Conservation (phyloP, 1,140 invertebrate species). For the Gonioctena quinquepunctata region DNA sequence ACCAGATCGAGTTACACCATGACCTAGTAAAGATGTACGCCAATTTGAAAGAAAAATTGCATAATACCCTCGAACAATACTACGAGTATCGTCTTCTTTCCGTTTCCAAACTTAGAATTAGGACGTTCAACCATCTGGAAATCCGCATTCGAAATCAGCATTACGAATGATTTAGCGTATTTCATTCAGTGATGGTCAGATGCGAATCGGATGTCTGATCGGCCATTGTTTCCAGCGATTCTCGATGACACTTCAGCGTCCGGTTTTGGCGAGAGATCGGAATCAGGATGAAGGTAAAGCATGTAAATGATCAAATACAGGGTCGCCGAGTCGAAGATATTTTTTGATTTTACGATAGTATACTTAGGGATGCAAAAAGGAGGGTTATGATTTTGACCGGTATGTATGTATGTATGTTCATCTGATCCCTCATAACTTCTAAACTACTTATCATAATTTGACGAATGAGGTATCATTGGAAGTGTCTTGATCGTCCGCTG, state of each 20-base stretch:
- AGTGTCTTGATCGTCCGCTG: no score
- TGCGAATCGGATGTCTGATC: slow-evolving; percentile 22
- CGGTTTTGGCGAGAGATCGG: neutral
- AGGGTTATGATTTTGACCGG: no score
- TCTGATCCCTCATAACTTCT: no score
- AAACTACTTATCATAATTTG: no score
- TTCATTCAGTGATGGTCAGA: slow-evolving; percentile 10
- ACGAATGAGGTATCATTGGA: no score
- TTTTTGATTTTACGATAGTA: no score
- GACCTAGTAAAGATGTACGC: slow-evolving; percentile 1
- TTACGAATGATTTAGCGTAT: neutral
- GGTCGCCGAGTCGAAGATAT: no score
- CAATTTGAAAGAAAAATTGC: slow-evolving; percentile 2
- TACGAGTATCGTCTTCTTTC: slow-evolving; percentile 14
- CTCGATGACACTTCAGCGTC: slow-evolving; percentile 9
- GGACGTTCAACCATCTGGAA: slow-evolving; percentile 11
- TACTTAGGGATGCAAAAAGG: no score
- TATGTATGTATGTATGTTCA: no score
- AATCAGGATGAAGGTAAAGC: no score
- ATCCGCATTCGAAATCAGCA: neutral
- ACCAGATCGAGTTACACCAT: slow-evolving; percentile 1
- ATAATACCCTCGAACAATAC: slow-evolving; percentile 11
- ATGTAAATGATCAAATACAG: no score
- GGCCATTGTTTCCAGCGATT: slow-evolving; percentile 1
- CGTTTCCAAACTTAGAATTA: slow-evolving; percentile 12